Evolutionary conservation across 2,888 invertebrate genomes (phyloP).

Genomic region (Lottia scabra): DNA sequence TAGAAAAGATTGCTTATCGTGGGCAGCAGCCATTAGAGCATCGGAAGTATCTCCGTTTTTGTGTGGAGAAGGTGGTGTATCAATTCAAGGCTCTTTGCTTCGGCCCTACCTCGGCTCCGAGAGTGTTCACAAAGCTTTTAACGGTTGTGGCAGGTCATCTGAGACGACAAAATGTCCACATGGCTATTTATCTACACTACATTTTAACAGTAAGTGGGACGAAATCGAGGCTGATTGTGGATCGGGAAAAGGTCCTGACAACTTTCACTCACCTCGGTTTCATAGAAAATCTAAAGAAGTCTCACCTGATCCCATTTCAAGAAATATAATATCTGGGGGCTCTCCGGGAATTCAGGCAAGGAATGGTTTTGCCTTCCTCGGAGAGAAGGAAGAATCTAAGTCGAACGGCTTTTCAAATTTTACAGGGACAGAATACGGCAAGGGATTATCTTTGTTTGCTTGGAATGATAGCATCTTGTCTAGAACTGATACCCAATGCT

Average conservation of each 20-base stretch:
- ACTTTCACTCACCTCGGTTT: slow-evolving; percentile 26
- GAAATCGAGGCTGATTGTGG: slow-evolving; percentile 12
- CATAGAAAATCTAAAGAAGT: slow-evolving; percentile 30
- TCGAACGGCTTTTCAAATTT: background rate
- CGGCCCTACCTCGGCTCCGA: background rate
- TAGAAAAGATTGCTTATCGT: too few species aligned
- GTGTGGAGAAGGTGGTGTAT: background rate
- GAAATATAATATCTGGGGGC: too few species aligned
- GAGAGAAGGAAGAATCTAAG: slow-evolving; percentile 1
- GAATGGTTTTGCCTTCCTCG: too few species aligned
- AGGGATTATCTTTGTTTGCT: slow-evolving; percentile 12
- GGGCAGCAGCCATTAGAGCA: too few species aligned
- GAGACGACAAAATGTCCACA: background rate
- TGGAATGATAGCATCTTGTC: background rate
- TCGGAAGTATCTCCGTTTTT: background rate
- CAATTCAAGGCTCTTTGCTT: background rate
- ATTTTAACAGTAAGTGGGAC: background rate
- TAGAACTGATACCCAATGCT: slow-evolving; percentile 18
- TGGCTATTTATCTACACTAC: background rate
- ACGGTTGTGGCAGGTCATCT: background rate
- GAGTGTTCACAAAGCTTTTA: background rate
- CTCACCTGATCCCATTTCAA: slow-evolving; percentile 24
- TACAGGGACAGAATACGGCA: slow-evolving; percentile 3
- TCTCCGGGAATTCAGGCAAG: too few species aligned
- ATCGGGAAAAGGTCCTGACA: slow-evolving; percentile 18